Base-by-base conservation (phyloP, 2,113 vertebrate genomes). In the Oreocharis arfaki region DNA sequence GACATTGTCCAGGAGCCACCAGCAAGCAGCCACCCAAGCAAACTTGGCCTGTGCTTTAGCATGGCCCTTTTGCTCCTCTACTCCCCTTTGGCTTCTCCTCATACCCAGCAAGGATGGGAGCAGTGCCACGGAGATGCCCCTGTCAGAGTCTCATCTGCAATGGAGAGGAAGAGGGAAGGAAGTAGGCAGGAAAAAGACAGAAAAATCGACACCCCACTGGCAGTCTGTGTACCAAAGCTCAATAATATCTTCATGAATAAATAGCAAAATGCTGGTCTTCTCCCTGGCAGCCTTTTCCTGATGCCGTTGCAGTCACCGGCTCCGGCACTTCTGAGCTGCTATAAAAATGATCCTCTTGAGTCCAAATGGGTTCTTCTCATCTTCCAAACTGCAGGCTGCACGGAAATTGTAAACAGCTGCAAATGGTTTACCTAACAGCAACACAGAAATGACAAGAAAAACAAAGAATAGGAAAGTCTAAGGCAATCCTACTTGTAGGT, bases 71-170 rank as follows among this genome's bases (percentile, higher is more conserved):
- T 10, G 1, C 39, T 93, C 9, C 27, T 5, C 19, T n/a, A 5
- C 19, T 41, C 22, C 16, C 7, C 27, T 85, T 71, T 64, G 41
- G 15, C 32, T 88, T 32, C 49, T 80, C 44, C 67, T 41, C 2
- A 2, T 14, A 33, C 16, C 27, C 35, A 59, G 52, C 39, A 55
- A 68, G 61, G 24, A 68, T 6, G 11, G 47, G 41, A 85, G 35
- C 20, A 0, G 0, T 19, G 41, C 37, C 24, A 39, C 0, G 1
- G 67, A 86, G 23, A 50, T 64, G 46, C 11, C 9, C 4, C 39
- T 27, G 22, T 52, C 30, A 28, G 52, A 71, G 14, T 23, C 37
- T 76, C 33, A 41, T 55, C 10, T 55, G 21, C 12, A n/a, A 18
- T 33, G 26, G 42, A 78, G 56, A 77, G 37, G 42, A 67, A 73